A percentile compares a stretch with the other conserved stretches of the same genome.
These are phyloP conservation scores for Cnemophilus loriae DNA, from an alignment of 2,113 vertebrate species.

Conservation along the genomic window DNA sequence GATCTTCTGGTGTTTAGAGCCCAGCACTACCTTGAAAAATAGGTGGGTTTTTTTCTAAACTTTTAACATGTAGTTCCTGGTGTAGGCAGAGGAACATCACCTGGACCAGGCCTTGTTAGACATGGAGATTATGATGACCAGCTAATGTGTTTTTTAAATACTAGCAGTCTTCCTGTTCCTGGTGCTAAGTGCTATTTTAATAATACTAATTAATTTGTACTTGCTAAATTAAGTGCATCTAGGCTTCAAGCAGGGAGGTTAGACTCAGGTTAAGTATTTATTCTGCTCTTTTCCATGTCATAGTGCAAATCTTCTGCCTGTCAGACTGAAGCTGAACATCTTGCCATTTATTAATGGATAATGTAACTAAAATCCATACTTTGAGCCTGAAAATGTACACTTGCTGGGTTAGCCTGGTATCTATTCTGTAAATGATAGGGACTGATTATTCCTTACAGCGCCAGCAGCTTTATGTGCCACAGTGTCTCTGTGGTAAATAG, in stretches of 20 bases:
- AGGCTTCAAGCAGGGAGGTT: background rate
- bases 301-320: background rate
- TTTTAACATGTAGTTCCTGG: background rate
- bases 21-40: background rate
- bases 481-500: background rate
- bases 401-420: background rate
- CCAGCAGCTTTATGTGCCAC: background rate
- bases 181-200: constrained; percentile 33
- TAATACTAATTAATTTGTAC: constrained; percentile 26
- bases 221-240: background rate
- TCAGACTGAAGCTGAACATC: background rate
- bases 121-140: background rate
- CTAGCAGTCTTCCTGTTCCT: background rate
- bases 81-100: background rate
- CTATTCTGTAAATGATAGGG: background rate
- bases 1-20: background rate
- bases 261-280: background rate
- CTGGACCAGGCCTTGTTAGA: background rate
- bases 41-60: background rate
- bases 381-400: background rate
- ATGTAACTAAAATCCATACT: background rate
- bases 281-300: background rate
- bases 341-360: background rate
- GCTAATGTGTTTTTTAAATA: background rate
- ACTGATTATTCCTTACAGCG: background rate